phyloP scores from a whole-genome alignment of 2,888 invertebrate genomes.

The Macaria notata region DNA sequence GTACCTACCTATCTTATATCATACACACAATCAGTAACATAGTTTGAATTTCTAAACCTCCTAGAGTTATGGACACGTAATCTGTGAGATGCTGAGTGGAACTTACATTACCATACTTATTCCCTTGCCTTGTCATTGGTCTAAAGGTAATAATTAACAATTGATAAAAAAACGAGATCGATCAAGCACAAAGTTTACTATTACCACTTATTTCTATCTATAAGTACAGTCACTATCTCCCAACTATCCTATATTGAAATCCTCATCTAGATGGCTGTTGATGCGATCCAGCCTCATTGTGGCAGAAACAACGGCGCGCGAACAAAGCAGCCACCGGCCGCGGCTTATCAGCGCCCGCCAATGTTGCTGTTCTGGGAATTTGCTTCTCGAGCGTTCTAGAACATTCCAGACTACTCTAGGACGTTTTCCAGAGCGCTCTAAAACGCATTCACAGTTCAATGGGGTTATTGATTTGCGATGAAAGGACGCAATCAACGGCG shows the following conservation, averaged over 20 bases:
- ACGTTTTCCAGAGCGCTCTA: not conserved
- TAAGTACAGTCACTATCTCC: no score
- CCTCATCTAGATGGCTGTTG: constrained; percentile 25
- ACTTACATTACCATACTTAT: no score
- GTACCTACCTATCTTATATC: no score
- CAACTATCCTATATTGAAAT: constrained; percentile 22
- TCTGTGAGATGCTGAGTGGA: no score
- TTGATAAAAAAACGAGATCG: no score
- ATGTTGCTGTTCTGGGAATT: constrained; percentile 33
- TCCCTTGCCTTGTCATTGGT: no score
- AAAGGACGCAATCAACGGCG: constrained; percentile 9
- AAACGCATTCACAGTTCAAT: constrained; percentile 10
- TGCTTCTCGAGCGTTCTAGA: constrained; percentile 11
- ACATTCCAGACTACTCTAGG: not conserved
- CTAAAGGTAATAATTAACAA: no score
- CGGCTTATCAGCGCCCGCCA: constrained; percentile 30
- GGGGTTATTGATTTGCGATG: constrained; percentile 12
- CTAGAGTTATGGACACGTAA: no score
- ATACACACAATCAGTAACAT: no score
- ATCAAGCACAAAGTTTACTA: no score
- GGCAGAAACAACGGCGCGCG: constrained; percentile 23
- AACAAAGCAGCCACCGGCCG: constrained; percentile 28
- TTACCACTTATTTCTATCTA: no score
- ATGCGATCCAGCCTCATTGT: constrained; percentile 30
- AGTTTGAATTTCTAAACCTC: no score